These are phyloP conservation scores for Machimus atricapillus DNA, from an alignment of 2,888 invertebrate species.

Conservation along the genomic window DNA sequence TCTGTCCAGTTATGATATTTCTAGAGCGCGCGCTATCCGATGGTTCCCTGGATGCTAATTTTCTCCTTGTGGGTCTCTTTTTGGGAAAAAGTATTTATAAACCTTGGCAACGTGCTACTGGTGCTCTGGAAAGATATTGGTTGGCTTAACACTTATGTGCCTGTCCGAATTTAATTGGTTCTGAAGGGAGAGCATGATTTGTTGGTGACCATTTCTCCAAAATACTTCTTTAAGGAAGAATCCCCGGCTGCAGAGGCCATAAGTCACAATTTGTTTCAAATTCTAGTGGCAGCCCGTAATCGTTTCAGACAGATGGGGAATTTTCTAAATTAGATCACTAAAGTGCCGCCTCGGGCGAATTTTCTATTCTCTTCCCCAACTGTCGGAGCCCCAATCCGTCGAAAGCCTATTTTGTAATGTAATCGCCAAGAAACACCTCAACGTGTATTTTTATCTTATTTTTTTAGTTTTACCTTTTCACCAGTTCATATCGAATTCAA, in stretches of 20 bases:
- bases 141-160: background rate
- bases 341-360: background rate
- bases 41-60: slow-evolving; percentile 19
- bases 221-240: background rate
- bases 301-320: background rate
- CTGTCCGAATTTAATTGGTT: background rate
- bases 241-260: background rate
- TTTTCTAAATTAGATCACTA: background rate
- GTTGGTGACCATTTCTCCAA: background rate
- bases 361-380: background rate
- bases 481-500: background rate
- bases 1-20: slow-evolving; percentile 39
- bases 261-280: background rate
- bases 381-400: background rate
- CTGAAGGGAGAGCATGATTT: background rate
- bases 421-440: background rate
- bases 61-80: background rate
- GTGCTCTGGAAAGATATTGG: background rate
- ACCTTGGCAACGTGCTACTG: slow-evolving; percentile 5
- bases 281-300: background rate
- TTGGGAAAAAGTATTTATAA: slow-evolving; percentile 21
- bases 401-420: background rate
- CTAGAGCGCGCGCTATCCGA: background rate
- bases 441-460: background rate
- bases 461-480: background rate